Base-by-base conservation (phyloP, 2,888 invertebrate genomes). In the Hylaea fasciaria region DNA sequence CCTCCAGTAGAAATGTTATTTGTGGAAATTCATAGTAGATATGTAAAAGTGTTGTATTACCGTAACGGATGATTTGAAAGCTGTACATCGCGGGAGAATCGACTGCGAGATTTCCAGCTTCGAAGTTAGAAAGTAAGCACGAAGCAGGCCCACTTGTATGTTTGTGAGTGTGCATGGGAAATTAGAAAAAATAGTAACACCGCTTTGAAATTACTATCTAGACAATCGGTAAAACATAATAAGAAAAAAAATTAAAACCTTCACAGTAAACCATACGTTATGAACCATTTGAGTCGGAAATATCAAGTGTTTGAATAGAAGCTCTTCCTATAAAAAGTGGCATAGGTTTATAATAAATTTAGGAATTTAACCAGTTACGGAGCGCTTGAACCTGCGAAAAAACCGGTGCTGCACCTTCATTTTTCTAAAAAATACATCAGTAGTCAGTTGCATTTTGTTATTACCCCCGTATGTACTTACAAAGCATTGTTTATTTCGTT, bases 121-220 rank as follows among this genome's bases (percentile, higher is more conserved):
- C 70, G 74, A 70, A 72, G 74, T 70, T 72, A 78, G 80, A 81
- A 79, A 80, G 80, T 71, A 65, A 63, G 67, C 43, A 69, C 69
- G 68, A 72, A 53, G 57, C 48, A 68, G 70, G 64, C 64, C 51
- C 40, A 39, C 46, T 43, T 54, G 54, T 48, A 16, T 52, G 51
- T 55, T 44, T 60, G 57, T 64, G 16, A 13, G 10, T 57, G 56
- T 51, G 55, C 48, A 54, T 62, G 52, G 49, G 57, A 67, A 67
- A 57, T 55, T 0, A 7, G 12, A 43, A 44, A 2, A n/a, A 13
- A 7, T 8, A 12, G 5, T 7, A 22, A 44, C 11, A 17, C 4
- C 3, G 43, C 9, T 43, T 43, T 12, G 11, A 14, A 17, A 5
- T 28, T 5, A 28, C 7, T 28, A 28, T 28, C 22, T 5, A 22